phyloP scores from a whole-genome alignment of 2,113 vertebrate species.

The Tetrax tetrax region DNA sequence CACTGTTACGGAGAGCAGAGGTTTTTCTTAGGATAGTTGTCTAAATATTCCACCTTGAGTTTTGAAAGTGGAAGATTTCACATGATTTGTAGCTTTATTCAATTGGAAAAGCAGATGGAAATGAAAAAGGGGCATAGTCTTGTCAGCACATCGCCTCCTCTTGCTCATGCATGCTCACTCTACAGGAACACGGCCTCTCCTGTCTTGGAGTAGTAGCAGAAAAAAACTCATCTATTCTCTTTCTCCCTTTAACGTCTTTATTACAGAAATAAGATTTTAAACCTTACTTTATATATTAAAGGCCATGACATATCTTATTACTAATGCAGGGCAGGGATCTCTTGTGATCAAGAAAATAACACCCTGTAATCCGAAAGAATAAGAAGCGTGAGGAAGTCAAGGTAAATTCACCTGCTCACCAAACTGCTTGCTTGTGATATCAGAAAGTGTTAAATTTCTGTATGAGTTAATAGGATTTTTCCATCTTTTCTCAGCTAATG shows the following conservation, averaged over 20 bases:
- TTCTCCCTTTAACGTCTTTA: rapidly evolving
- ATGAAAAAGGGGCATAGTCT: background rate
- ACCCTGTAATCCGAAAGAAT: background rate
- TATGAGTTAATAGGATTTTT: background rate
- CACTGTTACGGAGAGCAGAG: background rate
- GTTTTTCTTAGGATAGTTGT: background rate
- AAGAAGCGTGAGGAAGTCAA: background rate
- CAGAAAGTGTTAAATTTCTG: background rate
- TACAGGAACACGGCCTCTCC: background rate
- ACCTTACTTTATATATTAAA: background rate
- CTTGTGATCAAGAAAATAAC: background rate
- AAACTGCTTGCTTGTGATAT: background rate
- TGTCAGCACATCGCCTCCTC: background rate
- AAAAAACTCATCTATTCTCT: background rate
- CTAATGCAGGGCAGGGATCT: background rate
- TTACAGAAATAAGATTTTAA: background rate
- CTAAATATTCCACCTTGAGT: background rate
- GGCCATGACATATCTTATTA: background rate
- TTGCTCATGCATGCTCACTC: rapidly evolving
- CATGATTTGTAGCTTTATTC: background rate
- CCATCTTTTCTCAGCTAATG: background rate
- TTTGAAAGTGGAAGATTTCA: background rate
- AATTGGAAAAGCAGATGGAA: background rate
- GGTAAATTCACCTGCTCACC: background rate
- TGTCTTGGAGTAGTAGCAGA: background rate